Conservation (phyloP, 1,140 invertebrate species). For the Tyrophagus putrescentiae region DNA sequence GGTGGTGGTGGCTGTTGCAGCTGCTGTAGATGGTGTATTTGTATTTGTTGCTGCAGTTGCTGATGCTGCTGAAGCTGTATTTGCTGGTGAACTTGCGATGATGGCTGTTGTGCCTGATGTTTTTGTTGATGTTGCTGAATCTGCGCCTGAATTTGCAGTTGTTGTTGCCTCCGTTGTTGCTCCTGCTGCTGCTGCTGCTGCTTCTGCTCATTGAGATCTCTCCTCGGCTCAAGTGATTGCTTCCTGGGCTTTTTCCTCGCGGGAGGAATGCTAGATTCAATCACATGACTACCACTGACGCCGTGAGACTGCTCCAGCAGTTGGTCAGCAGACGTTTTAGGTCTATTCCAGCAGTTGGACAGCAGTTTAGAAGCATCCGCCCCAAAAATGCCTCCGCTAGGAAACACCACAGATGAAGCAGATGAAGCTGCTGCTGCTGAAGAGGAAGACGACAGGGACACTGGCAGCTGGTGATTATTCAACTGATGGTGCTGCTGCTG, state of each 20-base stretch:
- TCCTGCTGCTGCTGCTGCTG: no score
- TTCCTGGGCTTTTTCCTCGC: slow-evolving; percentile 23
- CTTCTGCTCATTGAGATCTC: background rate
- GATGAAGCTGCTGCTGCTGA: background rate
- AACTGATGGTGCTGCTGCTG: no score
- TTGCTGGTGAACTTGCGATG: background rate
- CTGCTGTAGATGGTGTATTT: background rate
- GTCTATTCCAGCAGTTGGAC: background rate
- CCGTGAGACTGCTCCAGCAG: background rate
- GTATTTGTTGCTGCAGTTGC: background rate
- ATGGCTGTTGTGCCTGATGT: background rate
- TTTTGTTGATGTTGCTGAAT: no score
- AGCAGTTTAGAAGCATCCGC: background rate
- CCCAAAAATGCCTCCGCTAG: background rate
- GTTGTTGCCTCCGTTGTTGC: no score
- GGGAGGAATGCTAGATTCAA: slow-evolving; percentile 5
- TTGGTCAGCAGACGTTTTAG: background rate
- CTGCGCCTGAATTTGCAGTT: no score
- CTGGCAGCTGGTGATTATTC: no score
- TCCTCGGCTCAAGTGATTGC: slow-evolving; percentile 22
- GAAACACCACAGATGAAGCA: background rate
- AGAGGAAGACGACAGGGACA: no score
- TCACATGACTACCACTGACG: background rate
- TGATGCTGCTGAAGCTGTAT: background rate
- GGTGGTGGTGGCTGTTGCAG: background rate